Base-by-base conservation (phyloP, 1,140 invertebrate species). In the Drosophila albomicans region DNA sequence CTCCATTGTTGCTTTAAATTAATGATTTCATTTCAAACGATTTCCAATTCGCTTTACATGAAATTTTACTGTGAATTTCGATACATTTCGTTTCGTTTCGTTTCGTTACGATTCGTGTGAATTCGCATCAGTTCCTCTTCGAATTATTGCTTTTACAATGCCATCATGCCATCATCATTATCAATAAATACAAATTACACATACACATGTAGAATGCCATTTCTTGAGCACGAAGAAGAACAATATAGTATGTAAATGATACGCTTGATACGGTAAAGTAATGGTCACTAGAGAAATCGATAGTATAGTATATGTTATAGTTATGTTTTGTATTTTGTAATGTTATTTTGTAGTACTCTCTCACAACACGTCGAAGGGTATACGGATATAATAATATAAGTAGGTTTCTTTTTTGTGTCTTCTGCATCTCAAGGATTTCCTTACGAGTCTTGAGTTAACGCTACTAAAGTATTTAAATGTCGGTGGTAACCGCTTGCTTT, bases 401-500 rank as follows among this genome's bases (percentile, higher is more conserved):
- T 25, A 25, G 20, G 20, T 25, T 25, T 25, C 3, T 25, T 25
- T 3, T 48, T 7, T 64, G 30, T 51, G 3, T 51, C 45, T 10
- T 38, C 35, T 25, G 16, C 16, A 30, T 54, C 15, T 63, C 5
- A 20, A 16, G 35, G 59, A 70, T 52, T 63, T 45, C 20, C 20
- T 25, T 28, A 49, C 11, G 43, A 35, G 45, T 62, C 30, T 64
- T 25, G 62, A 75, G 58, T 77, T 67, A 71, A 62, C 65, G 81
- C 78, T 81, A 74, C 74, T 76, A 82, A 79, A 79, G 79, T 87
- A 82, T 35, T 43, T 65, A 58, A 51, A 63, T 30, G 25, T 86
- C 82, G 82, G 82, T 88, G 82, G 82, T 86, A 79, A 59, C 82
- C 82, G 79, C 78, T 73, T 76, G 61, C 54, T 52, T 49, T 74